These are phyloP conservation scores for Neotoma lepida DNA, from an alignment of 2,113 vertebrate genomes.

Conservation along the genomic window DNA sequence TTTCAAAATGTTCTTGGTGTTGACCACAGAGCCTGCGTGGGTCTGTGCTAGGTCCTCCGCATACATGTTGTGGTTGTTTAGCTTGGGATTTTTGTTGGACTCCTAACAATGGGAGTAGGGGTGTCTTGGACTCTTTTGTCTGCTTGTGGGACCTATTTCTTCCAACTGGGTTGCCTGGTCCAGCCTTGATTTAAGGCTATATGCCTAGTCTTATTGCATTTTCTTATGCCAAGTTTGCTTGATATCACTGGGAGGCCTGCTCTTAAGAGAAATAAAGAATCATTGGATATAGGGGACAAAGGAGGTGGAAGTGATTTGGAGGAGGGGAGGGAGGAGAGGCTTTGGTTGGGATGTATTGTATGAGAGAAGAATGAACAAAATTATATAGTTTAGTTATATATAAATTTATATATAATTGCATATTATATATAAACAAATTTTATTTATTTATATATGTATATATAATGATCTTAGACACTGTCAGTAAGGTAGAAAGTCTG, in stretches of 20 bases:
- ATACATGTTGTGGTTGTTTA: neutral
- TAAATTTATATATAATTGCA: neutral
- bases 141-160: neutral
- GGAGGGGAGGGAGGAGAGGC: neutral
- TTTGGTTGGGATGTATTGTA: neutral
- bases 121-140: neutral
- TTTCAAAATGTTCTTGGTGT: conserved; percentile 47
- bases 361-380: neutral
- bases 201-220: neutral
- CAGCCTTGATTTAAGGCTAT: neutral
- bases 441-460: neutral
- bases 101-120: neutral
- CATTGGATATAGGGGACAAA: neutral
- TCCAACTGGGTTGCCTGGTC: neutral
- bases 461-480: conserved; percentile 31
- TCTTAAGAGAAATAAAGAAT: neutral
- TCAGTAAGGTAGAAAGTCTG: conserved; percentile 55
- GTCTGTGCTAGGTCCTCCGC: neutral
- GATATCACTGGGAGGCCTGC: neutral
- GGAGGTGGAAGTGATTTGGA: neutral
- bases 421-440: neutral
- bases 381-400: neutral
- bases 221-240: neutral
- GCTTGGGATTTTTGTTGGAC: neutral
- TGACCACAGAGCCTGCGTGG: neutral